Evolutionary conservation across 2,797 vertebrate species (phyloP).

Genomic region (Phyllotis vaccarum): DNA sequence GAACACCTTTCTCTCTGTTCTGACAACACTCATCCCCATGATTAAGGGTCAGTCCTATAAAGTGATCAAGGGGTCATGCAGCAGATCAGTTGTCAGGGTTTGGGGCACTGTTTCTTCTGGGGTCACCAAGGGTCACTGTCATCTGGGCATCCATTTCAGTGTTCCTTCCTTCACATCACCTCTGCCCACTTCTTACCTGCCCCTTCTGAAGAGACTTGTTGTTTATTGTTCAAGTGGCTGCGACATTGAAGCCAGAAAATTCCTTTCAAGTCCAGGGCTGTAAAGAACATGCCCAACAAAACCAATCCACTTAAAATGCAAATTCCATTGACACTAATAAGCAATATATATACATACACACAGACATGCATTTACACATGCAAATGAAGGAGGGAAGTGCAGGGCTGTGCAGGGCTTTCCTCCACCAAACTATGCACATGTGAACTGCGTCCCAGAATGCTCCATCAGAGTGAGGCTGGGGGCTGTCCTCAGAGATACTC

Average conservation of each 20-base stretch:
- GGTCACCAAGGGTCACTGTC: background rate
- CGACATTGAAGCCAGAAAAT: conserved; percentile 65
- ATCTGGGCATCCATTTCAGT: background rate
- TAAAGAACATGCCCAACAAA: conserved; percentile 75
- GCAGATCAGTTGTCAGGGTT: background rate
- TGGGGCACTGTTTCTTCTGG: background rate
- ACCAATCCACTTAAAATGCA: conserved; percentile 83
- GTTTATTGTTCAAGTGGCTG: conserved; percentile 14
- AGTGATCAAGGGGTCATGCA: background rate
- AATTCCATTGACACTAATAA: conserved; percentile 83
- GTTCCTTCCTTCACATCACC: background rate
- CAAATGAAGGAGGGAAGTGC: conserved; percentile 55
- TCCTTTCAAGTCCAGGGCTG: conserved; percentile 64
- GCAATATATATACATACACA: conserved; percentile 83
- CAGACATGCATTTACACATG: conserved; percentile 72
- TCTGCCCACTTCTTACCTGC: background rate
- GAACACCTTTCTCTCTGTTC: background rate
- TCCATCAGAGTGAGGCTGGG: background rate
- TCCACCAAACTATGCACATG: background rate
- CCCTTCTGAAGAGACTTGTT: background rate
- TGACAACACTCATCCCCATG: background rate
- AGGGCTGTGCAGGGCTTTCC: background rate
- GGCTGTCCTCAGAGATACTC: accelerated
- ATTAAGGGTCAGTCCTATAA: background rate
- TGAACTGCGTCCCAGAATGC: accelerated